phyloP scores from a whole-genome alignment of 2,113 vertebrate genomes.

The Prochilodus magdalenae region DNA sequence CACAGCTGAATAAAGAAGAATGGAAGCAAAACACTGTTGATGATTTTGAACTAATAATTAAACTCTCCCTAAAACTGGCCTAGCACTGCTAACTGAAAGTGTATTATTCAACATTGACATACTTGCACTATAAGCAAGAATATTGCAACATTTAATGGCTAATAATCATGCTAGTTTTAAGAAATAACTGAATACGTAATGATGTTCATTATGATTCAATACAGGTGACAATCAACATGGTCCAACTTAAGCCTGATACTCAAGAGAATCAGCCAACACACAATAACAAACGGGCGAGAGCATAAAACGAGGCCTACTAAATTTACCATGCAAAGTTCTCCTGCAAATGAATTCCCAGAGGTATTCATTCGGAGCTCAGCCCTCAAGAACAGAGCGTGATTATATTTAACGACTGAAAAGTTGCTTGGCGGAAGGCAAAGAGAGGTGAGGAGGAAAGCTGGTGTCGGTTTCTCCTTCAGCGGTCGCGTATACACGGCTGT shows the following conservation, averaged over 20 bases:
- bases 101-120: not conserved
- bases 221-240: constrained; percentile 13
- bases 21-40: too few species aligned
- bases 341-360: constrained; percentile 68
- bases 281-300: constrained; percentile 56
- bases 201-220: constrained; percentile 1
- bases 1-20: too few species aligned
- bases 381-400: constrained; percentile 68
- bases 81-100: not conserved
- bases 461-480: constrained; percentile 44
- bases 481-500: constrained; percentile 48
- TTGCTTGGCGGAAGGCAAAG: constrained; percentile 54
- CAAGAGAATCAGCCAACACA: constrained; percentile 45
- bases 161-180: not conserved
- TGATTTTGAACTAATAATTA: too few species aligned
- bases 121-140: not conserved
- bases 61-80: too few species aligned
- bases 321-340: constrained; percentile 68
- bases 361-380: constrained; percentile 61
- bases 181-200: not conserved
- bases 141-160: not conserved
- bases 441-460: constrained; percentile 37
- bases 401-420: constrained; percentile 77
- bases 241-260: constrained; percentile 41
- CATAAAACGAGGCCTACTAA: constrained; percentile 63